phyloP scores from a whole-genome alignment of 2,113 vertebrate species.

The Cyphotilapia sp. region DNA sequence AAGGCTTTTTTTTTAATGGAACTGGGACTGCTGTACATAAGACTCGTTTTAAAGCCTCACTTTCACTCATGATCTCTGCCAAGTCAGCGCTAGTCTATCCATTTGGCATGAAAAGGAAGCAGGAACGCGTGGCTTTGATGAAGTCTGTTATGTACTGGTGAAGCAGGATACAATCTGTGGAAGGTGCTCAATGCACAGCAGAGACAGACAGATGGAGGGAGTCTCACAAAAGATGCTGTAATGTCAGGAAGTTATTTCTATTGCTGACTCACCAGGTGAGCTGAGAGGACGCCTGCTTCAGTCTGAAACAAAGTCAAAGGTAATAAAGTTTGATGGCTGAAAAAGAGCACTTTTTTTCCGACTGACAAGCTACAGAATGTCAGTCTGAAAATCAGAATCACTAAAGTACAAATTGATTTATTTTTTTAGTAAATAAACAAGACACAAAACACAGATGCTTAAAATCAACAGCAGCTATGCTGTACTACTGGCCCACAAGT shows the following conservation, averaged over 20 bases:
- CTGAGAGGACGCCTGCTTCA: background rate
- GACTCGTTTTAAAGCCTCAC: background rate
- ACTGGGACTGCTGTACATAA: background rate
- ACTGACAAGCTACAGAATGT: background rate
- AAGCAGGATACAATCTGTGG: background rate
- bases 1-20: conserved; percentile 30
- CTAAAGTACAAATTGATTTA: background rate
- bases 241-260: background rate
- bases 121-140: background rate
- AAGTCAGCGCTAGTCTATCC: background rate
- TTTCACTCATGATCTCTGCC: background rate
- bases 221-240: background rate
- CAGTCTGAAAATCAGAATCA: background rate
- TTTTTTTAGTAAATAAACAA: background rate
- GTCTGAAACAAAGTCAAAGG: background rate
- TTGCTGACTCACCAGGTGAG: conserved; percentile 25
- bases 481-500: too few relatives aligned
- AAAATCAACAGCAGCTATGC: background rate
- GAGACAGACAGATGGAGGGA: background rate
- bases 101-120: background rate
- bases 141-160: background rate
- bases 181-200: background rate
- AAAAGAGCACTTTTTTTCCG: background rate
- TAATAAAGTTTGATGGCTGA: conserved; percentile 10
- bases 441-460: background rate